These are phyloP conservation scores for Acrossocheilus fasciatus DNA, from an alignment of 2,797 vertebrate species.

Conservation along the genomic window DNA sequence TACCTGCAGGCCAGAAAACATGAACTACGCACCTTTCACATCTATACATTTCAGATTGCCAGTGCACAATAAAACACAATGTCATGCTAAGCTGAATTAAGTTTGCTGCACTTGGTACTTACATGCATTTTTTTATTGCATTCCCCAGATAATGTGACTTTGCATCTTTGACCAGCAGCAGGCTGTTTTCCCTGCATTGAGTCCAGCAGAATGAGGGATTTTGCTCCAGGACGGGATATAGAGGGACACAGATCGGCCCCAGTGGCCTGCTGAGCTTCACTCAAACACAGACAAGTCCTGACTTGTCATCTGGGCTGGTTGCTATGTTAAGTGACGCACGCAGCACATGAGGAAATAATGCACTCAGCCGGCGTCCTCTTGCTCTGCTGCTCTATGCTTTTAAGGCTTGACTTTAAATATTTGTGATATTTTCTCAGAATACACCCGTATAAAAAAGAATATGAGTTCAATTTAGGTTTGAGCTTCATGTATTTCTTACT, in stretches of 20 bases:
- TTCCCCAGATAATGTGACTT: neutral
- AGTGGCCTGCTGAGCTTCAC: slow-evolving; percentile 32
- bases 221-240: slow-evolving; percentile 8
- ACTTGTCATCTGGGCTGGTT: slow-evolving; percentile 69
- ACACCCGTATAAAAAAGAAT: neutral
- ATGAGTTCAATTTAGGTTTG: neutral
- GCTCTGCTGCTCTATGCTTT: slow-evolving; percentile 12
- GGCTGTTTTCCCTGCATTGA: neutral
- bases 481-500: neutral
- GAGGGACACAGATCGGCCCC: slow-evolving; percentile 26
- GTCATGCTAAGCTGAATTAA: neutral
- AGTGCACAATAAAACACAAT: neutral
- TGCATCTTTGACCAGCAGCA: neutral
- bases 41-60: neutral
- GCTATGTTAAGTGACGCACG: slow-evolving; percentile 63
- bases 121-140: slow-evolving; percentile 41
- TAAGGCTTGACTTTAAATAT: neutral
- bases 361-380: slow-evolving; percentile 15
- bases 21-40: neutral
- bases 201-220: slow-evolving; percentile 34
- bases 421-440: neutral
- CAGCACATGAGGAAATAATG: slow-evolving; percentile 48
- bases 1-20: neutral
- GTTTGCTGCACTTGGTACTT: slow-evolving; percentile 7
- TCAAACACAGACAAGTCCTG: slow-evolving; percentile 70